These are phyloP conservation scores for Onychostoma macrolepis DNA, from an alignment of 2,113 vertebrate genomes.

Conservation along the genomic window DNA sequence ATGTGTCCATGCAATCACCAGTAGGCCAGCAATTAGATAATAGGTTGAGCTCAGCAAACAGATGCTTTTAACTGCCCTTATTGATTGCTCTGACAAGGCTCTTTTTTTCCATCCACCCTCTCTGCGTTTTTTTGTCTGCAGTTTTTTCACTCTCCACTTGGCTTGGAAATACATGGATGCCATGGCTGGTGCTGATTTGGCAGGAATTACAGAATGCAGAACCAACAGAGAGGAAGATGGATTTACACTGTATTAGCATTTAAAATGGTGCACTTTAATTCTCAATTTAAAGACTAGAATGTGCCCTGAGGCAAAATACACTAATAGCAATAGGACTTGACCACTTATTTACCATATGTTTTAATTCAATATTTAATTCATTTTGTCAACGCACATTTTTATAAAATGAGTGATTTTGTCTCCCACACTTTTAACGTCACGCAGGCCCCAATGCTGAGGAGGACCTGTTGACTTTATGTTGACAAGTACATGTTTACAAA, in stretches of 20 bases:
- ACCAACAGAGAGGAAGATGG: conserved; percentile 38
- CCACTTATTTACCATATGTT: not conserved
- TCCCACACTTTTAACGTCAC: not conserved
- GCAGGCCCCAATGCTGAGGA: not conserved
- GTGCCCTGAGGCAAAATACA: not conserved
- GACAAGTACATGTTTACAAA: not conserved
- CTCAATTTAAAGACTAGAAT: not conserved
- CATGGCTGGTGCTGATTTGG: conserved; percentile 50
- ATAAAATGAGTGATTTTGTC: not conserved
- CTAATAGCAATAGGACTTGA: not conserved
- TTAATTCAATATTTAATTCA: not conserved
- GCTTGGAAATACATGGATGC: conserved; percentile 42
- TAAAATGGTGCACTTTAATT: conserved; percentile 20
- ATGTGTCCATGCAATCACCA: conserved; percentile 59
- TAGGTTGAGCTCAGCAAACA: conserved; percentile 63
- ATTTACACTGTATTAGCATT: conserved; percentile 14
- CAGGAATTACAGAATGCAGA: conserved; percentile 47
- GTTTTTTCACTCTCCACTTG: conserved; percentile 44
- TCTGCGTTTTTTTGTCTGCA: conserved; percentile 32
- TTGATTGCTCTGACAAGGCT: conserved; percentile 62
- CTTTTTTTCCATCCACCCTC: conserved; percentile 50
- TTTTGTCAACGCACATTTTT: not conserved
- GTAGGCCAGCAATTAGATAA: conserved; percentile 65
- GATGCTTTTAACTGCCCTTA: conserved; percentile 62
- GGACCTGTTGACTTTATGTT: not conserved